Conservation (phyloP, 2,113 vertebrate species). For the Oncorhynchus clarkii region DNA sequence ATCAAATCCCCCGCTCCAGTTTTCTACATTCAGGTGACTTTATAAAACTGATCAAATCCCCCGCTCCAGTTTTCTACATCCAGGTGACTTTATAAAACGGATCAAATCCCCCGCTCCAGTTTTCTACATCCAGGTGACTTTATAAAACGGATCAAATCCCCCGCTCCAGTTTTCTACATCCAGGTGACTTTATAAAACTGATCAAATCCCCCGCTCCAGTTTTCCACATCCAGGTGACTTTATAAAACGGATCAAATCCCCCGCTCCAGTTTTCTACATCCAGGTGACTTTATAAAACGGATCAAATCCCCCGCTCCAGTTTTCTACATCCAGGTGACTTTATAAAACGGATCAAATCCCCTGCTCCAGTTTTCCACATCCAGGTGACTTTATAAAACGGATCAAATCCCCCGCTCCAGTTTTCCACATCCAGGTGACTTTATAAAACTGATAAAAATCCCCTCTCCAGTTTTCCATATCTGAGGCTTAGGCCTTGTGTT, state of each 20-base stretch:
- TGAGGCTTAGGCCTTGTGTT: conserved; percentile 34
- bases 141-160: too few relatives aligned
- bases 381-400: conserved; percentile 43
- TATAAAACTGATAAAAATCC: conserved; percentile 41
- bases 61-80: conserved; percentile 33
- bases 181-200: too few relatives aligned
- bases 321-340: conserved; percentile 46
- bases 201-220: too few relatives aligned
- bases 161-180: too few relatives aligned
- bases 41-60: conserved; percentile 40
- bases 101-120: conserved; percentile 32
- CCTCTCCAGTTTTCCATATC: conserved; percentile 6
- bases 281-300: too few relatives aligned
- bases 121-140: conserved; percentile 23
- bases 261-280: too few relatives aligned
- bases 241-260: too few relatives aligned
- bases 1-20: neutral
- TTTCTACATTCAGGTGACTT: conserved; percentile 46
- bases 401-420: conserved; percentile 26
- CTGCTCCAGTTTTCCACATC: conserved; percentile 35
- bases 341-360: conserved; percentile 40
- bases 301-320: neutral
- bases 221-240: too few relatives aligned
- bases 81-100: conserved; percentile 42
- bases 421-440: conserved; percentile 46